Evolutionary conservation across 2,888 invertebrate species (phyloP), one percentile per base, ranked within the genome.

Genomic region (Pandemis cinnamomeana): DNA sequence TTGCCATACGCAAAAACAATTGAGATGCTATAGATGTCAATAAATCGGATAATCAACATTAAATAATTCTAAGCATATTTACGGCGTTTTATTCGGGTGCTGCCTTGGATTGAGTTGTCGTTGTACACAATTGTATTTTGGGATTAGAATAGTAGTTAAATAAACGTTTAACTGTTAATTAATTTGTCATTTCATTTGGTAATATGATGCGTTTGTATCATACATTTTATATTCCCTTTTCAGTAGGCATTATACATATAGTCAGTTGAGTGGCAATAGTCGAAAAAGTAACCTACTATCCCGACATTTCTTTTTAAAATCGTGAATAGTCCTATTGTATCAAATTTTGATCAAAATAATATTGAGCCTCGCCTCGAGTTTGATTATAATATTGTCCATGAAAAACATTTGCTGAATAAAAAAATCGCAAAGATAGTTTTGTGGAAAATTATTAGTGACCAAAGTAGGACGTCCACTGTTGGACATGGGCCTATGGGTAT

Each of bases 61-160:
- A 87, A 86, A 87, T 91, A 91, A 89, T 90, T 89, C 81, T 93
- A 92, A 92, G 92, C 89, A 89, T 90, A 84, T 70, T 78, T 77
- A 77, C 83, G 83, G 87, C 87, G 87, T 90, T 91, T 91, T 84
- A 89, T 90, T 90, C 78, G 75, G 76, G 78, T 78, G 81, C 80
- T 80, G 64, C 64, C 63, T 64, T 60, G 60, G 15, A 68, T 68
- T 60, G 67, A 67, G 64, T 64, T 70, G 70, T 75, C 67, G 46
- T 20, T 36, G 48, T 67, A 74, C 70, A 71, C 74, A 70, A 71
- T 70, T 74, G 74, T 74, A 72, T 67, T 61, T 51, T 71, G 74
- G 70, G 74, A 42, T 69, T 74, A 74, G 74, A 67, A 67, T 72
- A 72, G 70, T 74, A 44, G 74, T 74, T 74, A 71, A 74, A 74